Conservation (phyloP, 2,113 vertebrate species). For the Phoxinus phoxinus region DNA sequence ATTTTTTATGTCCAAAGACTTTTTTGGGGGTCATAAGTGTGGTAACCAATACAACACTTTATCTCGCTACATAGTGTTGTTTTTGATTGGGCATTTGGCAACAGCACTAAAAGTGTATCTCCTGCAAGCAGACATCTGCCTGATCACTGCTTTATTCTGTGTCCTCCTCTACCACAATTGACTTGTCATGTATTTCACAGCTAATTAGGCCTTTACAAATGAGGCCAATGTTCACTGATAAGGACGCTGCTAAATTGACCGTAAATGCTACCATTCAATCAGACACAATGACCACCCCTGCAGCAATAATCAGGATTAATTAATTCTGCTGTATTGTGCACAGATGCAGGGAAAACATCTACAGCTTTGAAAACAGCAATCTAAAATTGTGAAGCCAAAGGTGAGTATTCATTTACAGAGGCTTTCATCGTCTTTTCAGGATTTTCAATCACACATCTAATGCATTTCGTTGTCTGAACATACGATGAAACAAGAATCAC, state of each 20-base stretch:
- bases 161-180: slow-evolving; percentile 70
- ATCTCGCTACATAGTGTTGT: slow-evolving; percentile 11
- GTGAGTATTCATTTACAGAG: slow-evolving; percentile 48
- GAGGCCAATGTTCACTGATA: slow-evolving; percentile 74
- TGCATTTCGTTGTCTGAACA: not conserved
- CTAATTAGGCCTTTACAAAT: slow-evolving; percentile 79
- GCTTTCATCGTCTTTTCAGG: slow-evolving; percentile 39
- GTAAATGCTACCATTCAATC: slow-evolving; percentile 75
- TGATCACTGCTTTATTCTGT: slow-evolving; percentile 63
- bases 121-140: slow-evolving; percentile 67
- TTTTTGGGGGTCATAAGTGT: not conserved
- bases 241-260: slow-evolving; percentile 76
- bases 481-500: not conserved
- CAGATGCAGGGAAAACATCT: slow-evolving; percentile 58
- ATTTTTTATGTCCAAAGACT: not conserved
- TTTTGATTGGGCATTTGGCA: not conserved
- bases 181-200: slow-evolving; percentile 82
- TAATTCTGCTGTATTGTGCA: slow-evolving; percentile 63
- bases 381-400: slow-evolving; percentile 61
- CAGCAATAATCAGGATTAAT: slow-evolving; percentile 75
- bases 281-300: slow-evolving; percentile 70
- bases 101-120: slow-evolving; percentile 72
- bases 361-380: slow-evolving; percentile 60
- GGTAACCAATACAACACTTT: not conserved
- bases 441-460: slow-evolving; percentile 20